Evolutionary conservation across 2,113 vertebrate genomes (phyloP).

Genomic region (Chloebia gouldiae): DNA sequence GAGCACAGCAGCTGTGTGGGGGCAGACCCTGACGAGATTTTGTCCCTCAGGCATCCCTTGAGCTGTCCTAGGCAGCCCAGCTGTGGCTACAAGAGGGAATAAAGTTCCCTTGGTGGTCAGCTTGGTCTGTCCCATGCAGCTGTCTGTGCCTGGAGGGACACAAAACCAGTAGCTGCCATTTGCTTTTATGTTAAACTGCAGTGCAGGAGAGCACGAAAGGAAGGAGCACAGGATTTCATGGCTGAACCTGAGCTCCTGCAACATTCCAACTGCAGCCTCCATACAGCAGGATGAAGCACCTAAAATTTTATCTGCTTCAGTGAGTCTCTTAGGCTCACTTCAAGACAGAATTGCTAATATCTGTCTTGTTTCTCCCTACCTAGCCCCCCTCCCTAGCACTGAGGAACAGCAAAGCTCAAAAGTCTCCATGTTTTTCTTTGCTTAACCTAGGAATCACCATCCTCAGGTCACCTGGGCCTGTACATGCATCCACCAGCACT

Average conservation of each 20-base stretch:
- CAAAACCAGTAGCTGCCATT: not conserved
- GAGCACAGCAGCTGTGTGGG: not conserved
- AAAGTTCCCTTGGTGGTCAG: not conserved
- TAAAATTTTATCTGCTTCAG: not conserved
- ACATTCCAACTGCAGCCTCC: not conserved
- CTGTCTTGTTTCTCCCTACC: not conserved
- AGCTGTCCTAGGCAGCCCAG: not conserved
- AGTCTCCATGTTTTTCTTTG: not conserved
- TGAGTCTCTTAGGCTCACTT: not conserved
- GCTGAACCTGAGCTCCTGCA: not conserved
- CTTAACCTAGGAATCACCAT: not conserved
- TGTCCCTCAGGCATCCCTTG: not conserved
- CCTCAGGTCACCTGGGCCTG: too few relatives aligned
- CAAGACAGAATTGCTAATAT: not conserved
- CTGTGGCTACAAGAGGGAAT: accelerated
- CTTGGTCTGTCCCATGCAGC: accelerated
- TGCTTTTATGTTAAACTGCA: not conserved
- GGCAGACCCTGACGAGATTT: accelerated
- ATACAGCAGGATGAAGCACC: not conserved
- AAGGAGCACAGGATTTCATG: not conserved
- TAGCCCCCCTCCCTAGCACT: not conserved
- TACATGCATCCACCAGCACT: not conserved
- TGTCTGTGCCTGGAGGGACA: not conserved
- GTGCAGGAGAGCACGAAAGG: not conserved
- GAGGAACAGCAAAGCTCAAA: not conserved